A percentile compares a stretch with the other conserved stretches of the same genome.
These are phyloP conservation scores for Ditylenchus weischeri DNA, from an alignment of 2,888 invertebrate species.

Conservation along the genomic window DNA sequence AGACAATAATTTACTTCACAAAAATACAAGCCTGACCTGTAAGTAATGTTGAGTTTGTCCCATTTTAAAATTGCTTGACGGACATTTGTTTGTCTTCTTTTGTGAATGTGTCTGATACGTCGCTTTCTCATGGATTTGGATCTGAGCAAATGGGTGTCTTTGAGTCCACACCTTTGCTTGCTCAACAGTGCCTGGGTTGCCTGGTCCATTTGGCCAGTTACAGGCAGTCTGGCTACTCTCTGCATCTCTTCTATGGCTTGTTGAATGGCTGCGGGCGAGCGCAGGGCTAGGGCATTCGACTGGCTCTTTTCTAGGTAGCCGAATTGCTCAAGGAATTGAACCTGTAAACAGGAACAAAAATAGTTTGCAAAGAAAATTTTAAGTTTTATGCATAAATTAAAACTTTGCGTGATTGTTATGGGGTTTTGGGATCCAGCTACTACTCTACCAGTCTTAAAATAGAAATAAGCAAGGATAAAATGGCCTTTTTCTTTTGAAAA, in stretches of 20 bases:
- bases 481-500: too few relatives aligned
- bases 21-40: neutral
- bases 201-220: conserved; percentile 23
- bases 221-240: conserved; percentile 8
- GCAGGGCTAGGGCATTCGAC: neutral
- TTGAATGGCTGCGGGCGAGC: neutral
- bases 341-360: neutral
- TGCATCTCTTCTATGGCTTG: conserved; percentile 1
- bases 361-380: too few relatives aligned
- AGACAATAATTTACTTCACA: too few relatives aligned
- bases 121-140: neutral
- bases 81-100: too few relatives aligned
- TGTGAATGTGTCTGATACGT: neutral
- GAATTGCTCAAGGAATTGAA: neutral
- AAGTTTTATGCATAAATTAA: too few relatives aligned
- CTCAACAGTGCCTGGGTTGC: conserved; percentile 13
- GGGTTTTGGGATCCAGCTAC: too few relatives aligned
- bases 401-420: too few relatives aligned
- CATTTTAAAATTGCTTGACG: neutral
- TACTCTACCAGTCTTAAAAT: too few relatives aligned
- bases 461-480: too few relatives aligned
- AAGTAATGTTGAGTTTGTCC: conserved; percentile 8
- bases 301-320: conserved; percentile 2
- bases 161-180: conserved; percentile 26
- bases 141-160: conserved; percentile 18